Conservation (phyloP, 2,888 invertebrate genomes). For the Automeris io region DNA sequence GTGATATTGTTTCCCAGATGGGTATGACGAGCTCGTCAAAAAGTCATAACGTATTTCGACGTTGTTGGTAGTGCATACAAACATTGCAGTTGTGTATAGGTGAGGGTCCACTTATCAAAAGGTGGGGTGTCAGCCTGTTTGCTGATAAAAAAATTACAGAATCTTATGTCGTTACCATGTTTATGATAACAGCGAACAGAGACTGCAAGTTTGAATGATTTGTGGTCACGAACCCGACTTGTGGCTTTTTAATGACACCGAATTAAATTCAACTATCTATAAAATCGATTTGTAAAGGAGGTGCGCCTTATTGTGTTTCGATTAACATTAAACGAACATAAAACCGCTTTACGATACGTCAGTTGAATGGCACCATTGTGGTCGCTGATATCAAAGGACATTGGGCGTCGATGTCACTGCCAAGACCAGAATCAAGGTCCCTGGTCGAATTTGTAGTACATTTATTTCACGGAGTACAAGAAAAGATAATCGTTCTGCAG, state of each 20-base stretch:
- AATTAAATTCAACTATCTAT: constrained; percentile 35
- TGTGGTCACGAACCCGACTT: constrained; percentile 51
- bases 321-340: constrained; percentile 60
- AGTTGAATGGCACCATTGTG: constrained; percentile 51
- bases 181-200: neutral
- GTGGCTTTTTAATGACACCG: constrained; percentile 36
- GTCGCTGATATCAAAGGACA: too few relatives aligned
- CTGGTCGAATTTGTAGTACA: constrained; percentile 2
- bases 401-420: constrained; percentile 57
- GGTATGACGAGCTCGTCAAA: too few relatives aligned
- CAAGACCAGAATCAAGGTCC: constrained; percentile 38
- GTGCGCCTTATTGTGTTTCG: constrained; percentile 50
- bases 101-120: too few relatives aligned
- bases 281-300: constrained; percentile 42
- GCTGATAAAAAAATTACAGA: too few relatives aligned
- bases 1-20: too few relatives aligned
- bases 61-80: too few relatives aligned
- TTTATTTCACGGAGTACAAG: neutral
- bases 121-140: too few relatives aligned
- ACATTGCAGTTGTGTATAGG: too few relatives aligned
- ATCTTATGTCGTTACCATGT: too few relatives aligned
- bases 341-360: constrained; percentile 51
- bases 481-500: too few relatives aligned
- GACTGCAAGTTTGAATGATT: constrained; percentile 9
- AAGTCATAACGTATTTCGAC: too few relatives aligned